Percentiles rank a stretch among this genome's conserved stretches.
Evolutionary conservation across 2,113 vertebrate genomes (phyloP).

Genomic region (Tamias sibiricus): DNA sequence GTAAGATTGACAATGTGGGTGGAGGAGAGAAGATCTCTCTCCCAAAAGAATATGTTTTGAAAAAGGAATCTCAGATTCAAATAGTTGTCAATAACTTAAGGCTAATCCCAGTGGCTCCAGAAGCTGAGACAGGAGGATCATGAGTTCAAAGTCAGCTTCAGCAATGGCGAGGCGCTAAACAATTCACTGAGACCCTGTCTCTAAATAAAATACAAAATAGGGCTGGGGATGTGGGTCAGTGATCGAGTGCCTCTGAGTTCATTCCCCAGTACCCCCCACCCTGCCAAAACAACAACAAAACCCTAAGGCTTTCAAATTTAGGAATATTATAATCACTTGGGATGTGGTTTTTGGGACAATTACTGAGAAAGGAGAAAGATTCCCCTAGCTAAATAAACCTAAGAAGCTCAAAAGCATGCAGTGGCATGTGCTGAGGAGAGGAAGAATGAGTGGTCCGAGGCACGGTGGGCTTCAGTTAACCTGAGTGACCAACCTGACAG

Average conservation of each 20-base stretch:
- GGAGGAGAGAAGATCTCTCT: neutral
- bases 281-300: no score
- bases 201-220: no score
- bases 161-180: no score
- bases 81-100: neutral
- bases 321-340: neutral
- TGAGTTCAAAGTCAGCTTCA: no score
- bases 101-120: no score
- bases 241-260: no score
- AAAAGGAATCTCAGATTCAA: neutral
- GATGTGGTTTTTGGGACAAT: neutral
- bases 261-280: no score
- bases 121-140: no score
- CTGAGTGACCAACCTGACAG: neutral
- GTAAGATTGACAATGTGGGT: neutral
- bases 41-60: neutral
- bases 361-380: neutral
- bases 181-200: no score
- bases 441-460: neutral
- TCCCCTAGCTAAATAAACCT: neutral
- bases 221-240: no score
- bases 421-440: neutral
- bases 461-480: fast-evolving
- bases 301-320: neutral
- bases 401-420: neutral